Base-by-base conservation (phyloP, 2,888 invertebrate species). In the Byasa hedistus region DNA sequence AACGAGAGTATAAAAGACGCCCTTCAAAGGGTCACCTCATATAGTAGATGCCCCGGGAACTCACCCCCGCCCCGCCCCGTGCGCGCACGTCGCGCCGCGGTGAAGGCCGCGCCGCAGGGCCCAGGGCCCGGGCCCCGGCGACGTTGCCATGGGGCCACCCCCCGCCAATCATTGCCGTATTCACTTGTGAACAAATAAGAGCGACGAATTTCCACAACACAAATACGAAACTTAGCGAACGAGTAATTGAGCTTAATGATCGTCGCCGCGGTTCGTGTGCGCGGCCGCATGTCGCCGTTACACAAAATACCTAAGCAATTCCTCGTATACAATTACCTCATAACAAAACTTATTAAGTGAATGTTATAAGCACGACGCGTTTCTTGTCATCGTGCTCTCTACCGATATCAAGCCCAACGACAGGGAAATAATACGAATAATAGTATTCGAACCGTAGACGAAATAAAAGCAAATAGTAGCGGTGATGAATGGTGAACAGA, bases 21-120 rank as follows among this genome's bases (percentile, higher is more conserved):
- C 86, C 85, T 88, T 86, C 80, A 74, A 81, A 76, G 76, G 83
- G 86, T 86, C 86, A 86, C 80, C 82, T 79, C 75, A 73, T 71
- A 79, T 71, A 80, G 77, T 80, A 79, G 75, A 72, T 79, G 82
- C 70, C 79, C 75, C 73, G 79, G 72, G 75, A 79, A 70, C 71
- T 67, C 72, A 77, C 86, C 84, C 77, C 81, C n/a, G n/a, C n/a
- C n/a, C n/a, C n/a, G n/a, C n/a, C n/a, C n/a, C n/a, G n/a, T n/a
- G n/a, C n/a, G n/a, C n/a, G n/a, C n/a, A n/a, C 74, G 79, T 82
- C 80, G 79, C 67, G 72, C 72, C 80, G 84, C 84, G 86, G 84
- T 85, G 85, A 88, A 87, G 86, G 85, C 79, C 77, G 73, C 4
- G 58, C 48, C 59, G 19, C 27, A 23, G 48, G 57, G 68, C 68